Percentiles rank a stretch among this genome's conserved stretches.
Conservation (phyloP, 2,113 vertebrate genomes). For the Colinus virginianus region DNA sequence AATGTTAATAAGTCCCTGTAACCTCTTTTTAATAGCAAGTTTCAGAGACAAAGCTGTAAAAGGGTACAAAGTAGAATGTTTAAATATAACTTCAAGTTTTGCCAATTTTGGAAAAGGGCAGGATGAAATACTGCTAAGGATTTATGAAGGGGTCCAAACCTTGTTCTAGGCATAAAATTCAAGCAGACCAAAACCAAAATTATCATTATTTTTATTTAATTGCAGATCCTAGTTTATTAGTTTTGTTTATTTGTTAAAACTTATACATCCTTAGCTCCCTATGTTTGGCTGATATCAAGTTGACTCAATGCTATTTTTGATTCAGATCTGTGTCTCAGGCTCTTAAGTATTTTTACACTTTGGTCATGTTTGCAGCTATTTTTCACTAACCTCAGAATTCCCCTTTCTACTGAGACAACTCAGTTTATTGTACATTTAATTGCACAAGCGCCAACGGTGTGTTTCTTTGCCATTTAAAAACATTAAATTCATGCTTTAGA, state of each 20-base stretch:
- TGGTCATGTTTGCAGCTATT: neutral
- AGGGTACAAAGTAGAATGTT: constrained; percentile 53
- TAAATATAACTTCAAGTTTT: neutral
- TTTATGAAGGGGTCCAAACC: neutral
- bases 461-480: neutral
- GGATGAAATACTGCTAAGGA: neutral
- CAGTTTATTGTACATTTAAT: neutral
- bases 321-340: neutral
- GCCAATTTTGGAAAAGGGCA: neutral
- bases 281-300: neutral
- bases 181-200: neutral
- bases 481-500: neutral
- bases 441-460: neutral
- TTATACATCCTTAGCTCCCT: neutral
- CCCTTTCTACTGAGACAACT: neutral
- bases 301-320: neutral
- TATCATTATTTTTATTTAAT: neutral
- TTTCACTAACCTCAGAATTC: neutral
- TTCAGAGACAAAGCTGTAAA: constrained; percentile 34
- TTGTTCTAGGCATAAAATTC: neutral
- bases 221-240: neutral
- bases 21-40: constrained; percentile 28
- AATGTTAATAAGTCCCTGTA: constrained; percentile 20
- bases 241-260: neutral
- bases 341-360: neutral